Evolutionary conservation across 2,797 vertebrate species (phyloP), one percentile per base, ranked within the genome.

Genomic region (Pangasius sanitwongsei): DNA sequence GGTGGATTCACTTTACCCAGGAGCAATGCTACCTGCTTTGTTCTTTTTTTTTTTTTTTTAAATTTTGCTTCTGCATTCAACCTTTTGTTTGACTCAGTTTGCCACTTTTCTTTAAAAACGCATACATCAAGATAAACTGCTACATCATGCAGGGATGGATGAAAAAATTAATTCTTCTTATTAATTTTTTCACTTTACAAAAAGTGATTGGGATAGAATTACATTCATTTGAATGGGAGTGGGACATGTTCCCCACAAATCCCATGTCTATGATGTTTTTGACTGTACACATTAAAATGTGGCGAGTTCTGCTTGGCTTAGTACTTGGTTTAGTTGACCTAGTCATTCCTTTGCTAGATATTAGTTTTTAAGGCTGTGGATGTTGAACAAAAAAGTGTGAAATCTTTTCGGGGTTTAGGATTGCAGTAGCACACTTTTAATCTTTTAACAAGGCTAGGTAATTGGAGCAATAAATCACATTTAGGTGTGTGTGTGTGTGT

Each of bases 401-500:
- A 59, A 18, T 61, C 11, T 16, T 59, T 65, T 41, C 2, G 34
- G 6, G 12, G 82, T 25, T 28, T 44, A 8, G 37, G 25, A 65
- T 28, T 44, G 59, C 37, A 48, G 5, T 25, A 50, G 59, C 59
- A n/a, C 41, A 31, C 23, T 61, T 63, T 48, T 84, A 44, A 65
- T 34, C 55, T 23, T 59, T 12, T 23, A 84, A 65, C 20, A 18
- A 50, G 61, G 2, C 3, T 48, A 11, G 12, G 41, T 31, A 82
- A 59, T 61, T 82, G 80, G 3, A 61, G 34, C 9, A 65, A 65
- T 84, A 84, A 50, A 84, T 67, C 80, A 82, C 34, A 23, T 59
- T 25, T 31, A 31, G 6, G 61, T 63, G 59, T 48, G 59, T 44
- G 37, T 65, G 78, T 59, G 31, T 65, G 37, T 25, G 34, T 41